Base-by-base conservation (phyloP, 2,113 vertebrate species). In the Murina feae region DNA sequence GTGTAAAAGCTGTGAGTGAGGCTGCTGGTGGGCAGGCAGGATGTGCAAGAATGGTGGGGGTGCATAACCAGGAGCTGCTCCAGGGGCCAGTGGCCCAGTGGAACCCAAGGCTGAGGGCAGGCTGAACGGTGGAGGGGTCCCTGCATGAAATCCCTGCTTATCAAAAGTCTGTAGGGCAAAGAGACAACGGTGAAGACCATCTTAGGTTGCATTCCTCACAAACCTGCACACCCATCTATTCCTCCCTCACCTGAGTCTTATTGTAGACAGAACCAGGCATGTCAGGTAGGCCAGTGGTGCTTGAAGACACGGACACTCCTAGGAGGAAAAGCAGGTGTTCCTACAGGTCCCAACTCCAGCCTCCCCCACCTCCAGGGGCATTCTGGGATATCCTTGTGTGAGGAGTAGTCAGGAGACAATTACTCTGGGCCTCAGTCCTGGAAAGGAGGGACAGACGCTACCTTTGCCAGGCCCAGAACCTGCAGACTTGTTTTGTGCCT, bases 61-160 rank as follows among this genome's bases (percentile, higher is more conserved):
- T 4, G 98, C 99, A 1, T 99, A 99, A 23, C 99, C 99, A 0
- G 99, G 98, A n/a, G 99, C 99, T 1, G 99, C 98, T 9, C 98
- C 99, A 3, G 99, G 99, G 94, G 99, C 99, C 97, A 99, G 90
- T 13, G 99, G 98, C 51, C 99, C 99, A 0, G 99, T 98, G 0
- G 99, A 99, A 37, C 99, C 99, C 0, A 99, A 98, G 78, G 99
- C 99, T 2, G 99, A 99, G 2, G 99, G 99, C 96, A 99, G 98
- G 98, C 97, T 99, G 98, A 99, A 99, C 0, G 99, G 99, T 86
- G 99, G 99, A 0, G 99, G 99, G 0, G 99, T 99, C 80, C 99
- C 99, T 6, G 99, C 98, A 1, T 99, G 99, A 98, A 99, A 99
- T 97, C 99, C 99, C 98, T 99, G 99, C 97, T 99, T 99, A 97